phyloP scores from a whole-genome alignment of 2,888 invertebrate genomes.

The Nebria brevicollis region DNA sequence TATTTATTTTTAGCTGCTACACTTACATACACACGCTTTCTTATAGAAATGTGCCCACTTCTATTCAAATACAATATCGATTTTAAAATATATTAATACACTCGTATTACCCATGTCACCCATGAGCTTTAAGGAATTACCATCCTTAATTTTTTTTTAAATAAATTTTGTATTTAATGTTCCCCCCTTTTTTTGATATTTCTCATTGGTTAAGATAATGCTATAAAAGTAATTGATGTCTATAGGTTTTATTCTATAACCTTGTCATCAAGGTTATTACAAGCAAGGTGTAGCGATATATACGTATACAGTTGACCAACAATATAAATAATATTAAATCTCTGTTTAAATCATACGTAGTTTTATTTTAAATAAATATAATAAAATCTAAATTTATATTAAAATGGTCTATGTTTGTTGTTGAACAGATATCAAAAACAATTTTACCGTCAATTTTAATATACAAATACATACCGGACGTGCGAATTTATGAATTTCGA shows the following conservation, averaged over 20 bases:
- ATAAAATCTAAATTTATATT: neutral
- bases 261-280: neutral
- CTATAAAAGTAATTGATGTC: too few species aligned
- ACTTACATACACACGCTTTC: neutral
- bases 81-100: too few species aligned
- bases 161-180: too few species aligned
- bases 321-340: neutral
- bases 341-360: neutral
- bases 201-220: too few species aligned
- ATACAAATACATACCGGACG: neutral
- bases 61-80: too few species aligned
- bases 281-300: neutral
- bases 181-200: too few species aligned
- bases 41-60: too few species aligned
- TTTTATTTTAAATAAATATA: neutral
- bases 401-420: neutral
- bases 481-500: neutral
- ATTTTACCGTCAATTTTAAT: constrained; percentile 8
- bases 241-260: neutral
- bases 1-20: neutral
- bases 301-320: neutral
- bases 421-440: constrained; percentile 8
- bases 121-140: too few species aligned
- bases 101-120: too few species aligned
- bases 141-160: too few species aligned